A percentile compares a stretch with the other conserved stretches of the same genome.
These are phyloP conservation scores for Darevskia mixta DNA, from an alignment of 2,797 vertebrate genomes.

Conservation along the genomic window DNA sequence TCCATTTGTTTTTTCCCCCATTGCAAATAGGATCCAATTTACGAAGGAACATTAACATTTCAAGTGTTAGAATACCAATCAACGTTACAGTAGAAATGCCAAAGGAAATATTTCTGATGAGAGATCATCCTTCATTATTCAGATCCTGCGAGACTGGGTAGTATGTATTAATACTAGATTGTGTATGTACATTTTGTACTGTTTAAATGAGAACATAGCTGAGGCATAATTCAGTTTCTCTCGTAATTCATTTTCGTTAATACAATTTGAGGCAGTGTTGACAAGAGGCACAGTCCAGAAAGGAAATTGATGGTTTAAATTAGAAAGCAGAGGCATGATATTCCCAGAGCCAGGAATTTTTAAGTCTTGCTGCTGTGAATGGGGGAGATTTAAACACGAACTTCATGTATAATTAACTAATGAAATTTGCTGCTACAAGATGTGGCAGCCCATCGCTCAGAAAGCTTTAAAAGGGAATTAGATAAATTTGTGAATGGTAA, in stretches of 20 bases:
- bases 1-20: neutral
- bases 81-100: neutral
- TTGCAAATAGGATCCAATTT: conserved; percentile 1
- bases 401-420: conserved; percentile 5
- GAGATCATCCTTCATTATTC: conserved; percentile 2
- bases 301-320: conserved; percentile 25
- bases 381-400: neutral
- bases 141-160: neutral
- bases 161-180: conserved; percentile 9
- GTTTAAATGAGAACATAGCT: neutral
- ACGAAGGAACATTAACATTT: neutral
- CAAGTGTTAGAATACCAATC: neutral
- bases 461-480: neutral
- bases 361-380: neutral
- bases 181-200: neutral
- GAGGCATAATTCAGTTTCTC: neutral
- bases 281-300: conserved; percentile 1
- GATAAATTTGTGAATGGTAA: neutral
- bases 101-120: conserved; percentile 6
- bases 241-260: neutral
- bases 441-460: neutral
- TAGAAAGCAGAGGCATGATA: conserved; percentile 3
- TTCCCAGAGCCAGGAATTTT: conserved; percentile 1
- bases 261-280: neutral
- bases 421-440: neutral